phyloP scores from a whole-genome alignment of 2,797 vertebrate genomes.

The Scarus forsteni region DNA sequence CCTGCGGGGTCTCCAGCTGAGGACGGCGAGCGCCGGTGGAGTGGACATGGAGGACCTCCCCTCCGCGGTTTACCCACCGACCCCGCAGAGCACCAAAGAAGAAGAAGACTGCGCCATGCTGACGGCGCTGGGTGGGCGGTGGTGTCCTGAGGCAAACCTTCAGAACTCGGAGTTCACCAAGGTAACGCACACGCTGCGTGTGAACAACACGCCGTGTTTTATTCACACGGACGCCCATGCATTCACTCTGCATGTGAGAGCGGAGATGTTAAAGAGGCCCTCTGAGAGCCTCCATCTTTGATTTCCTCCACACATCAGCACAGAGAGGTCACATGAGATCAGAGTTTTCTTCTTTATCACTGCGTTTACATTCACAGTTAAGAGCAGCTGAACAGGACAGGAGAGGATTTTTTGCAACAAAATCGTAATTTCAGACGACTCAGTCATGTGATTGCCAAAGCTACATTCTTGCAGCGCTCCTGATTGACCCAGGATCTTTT shows the following conservation, averaged over 20 bases:
- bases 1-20: conserved; percentile 84
- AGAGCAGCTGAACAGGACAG: too few species aligned
- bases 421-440: too few species aligned
- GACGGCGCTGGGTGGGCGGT: conserved; percentile 77
- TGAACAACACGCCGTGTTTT: conserved; percentile 26
- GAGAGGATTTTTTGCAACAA: too few species aligned
- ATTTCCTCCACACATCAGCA: conserved; percentile 18
- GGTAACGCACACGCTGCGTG: conserved; percentile 75
- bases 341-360: conserved; percentile 4
- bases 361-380: not conserved
- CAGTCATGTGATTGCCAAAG: too few species aligned
- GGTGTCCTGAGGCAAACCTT: conserved; percentile 71
- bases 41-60: conserved; percentile 75
- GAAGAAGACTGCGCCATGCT: conserved; percentile 82
- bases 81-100: conserved; percentile 65
- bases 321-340: conserved; percentile 47
- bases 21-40: conserved; percentile 74
- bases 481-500: too few species aligned
- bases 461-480: too few species aligned
- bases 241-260: conserved; percentile 16
- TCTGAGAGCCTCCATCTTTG: conserved; percentile 16
- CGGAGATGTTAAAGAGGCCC: conserved; percentile 28
- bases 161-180: conserved; percentile 85
- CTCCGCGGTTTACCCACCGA: conserved; percentile 21
- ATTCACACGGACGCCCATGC: conserved; percentile 21